phyloP scores from a whole-genome alignment of 92 coral and sea anemone genomes.

The Scolanthus callimorphus region DNA sequence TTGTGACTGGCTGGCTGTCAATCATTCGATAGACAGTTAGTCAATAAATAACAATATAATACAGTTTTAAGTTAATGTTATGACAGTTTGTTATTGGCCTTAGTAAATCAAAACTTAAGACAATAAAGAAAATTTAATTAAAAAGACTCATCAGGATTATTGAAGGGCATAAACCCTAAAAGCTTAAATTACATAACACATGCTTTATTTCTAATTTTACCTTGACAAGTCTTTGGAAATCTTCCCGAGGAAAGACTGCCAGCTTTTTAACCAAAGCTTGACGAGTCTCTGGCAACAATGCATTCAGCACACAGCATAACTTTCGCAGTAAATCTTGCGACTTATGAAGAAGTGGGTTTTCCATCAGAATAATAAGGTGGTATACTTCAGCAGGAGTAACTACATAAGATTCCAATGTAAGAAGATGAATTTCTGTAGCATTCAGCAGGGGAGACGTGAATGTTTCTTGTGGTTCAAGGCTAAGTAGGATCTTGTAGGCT shows the following conservation, averaged over 20 bases:
- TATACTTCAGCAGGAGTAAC: constrained; percentile 61
- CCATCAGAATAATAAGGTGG: constrained; percentile 73
- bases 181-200: too few species aligned
- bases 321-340: constrained; percentile 70
- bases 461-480: constrained; percentile 68
- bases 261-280: constrained; percentile 45
- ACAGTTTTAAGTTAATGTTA: too few species aligned
- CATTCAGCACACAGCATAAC: constrained; percentile 59
- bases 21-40: too few species aligned
- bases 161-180: too few species aligned
- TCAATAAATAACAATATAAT: too few species aligned
- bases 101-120: too few species aligned
- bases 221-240: constrained; percentile 60
- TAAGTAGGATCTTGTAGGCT: constrained; percentile 69
- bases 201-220: constrained; percentile 26
- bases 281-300: constrained; percentile 50
- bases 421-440: constrained; percentile 87
- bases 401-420: constrained; percentile 56
- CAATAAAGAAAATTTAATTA: too few species aligned
- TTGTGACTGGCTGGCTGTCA: too few species aligned
- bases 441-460: constrained; percentile 66
- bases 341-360: constrained; percentile 78
- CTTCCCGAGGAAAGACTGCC: constrained; percentile 22
- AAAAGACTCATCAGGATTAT: too few species aligned
- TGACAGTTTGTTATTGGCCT: too few species aligned